A percentile compares a stretch with the other conserved stretches of the same genome.
phyloP scores from a whole-genome alignment of 2,113 vertebrate genomes.

The Thermophis baileyi region DNA sequence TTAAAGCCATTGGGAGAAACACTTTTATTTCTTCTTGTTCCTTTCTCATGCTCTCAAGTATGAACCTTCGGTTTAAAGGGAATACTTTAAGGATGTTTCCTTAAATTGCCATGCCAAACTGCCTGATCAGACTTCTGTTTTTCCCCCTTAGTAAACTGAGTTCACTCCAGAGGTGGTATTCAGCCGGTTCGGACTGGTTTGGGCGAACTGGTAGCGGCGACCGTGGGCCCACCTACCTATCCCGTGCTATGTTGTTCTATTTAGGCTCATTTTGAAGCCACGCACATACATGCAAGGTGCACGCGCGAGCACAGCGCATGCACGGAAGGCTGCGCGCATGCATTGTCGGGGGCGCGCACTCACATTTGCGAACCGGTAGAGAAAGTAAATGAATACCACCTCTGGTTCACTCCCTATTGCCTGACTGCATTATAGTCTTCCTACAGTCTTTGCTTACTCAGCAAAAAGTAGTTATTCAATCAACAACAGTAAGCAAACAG shows the following conservation, averaged over 20 bases:
- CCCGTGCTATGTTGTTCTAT: too few relatives aligned
- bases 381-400: too few relatives aligned
- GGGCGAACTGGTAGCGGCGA: too few relatives aligned
- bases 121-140: neutral
- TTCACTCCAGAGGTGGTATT: too few relatives aligned
- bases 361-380: too few relatives aligned
- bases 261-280: too few relatives aligned
- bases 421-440: neutral
- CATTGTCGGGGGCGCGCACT: too few relatives aligned
- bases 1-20: neutral
- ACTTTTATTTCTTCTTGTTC: neutral
- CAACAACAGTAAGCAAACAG: neutral
- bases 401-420: neutral
- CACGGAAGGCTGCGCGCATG: too few relatives aligned
- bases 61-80: neutral
- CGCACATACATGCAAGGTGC: too few relatives aligned
- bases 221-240: too few relatives aligned
- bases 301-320: too few relatives aligned
- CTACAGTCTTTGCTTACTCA: neutral
- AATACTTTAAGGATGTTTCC: neutral
- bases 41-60: neutral
- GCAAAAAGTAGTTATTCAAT: neutral
- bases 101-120: neutral
- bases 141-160: neutral
- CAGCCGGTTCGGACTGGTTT: too few relatives aligned